phyloP scores from a whole-genome alignment of 2,113 vertebrate species.

The Cavia porcellus region DNA sequence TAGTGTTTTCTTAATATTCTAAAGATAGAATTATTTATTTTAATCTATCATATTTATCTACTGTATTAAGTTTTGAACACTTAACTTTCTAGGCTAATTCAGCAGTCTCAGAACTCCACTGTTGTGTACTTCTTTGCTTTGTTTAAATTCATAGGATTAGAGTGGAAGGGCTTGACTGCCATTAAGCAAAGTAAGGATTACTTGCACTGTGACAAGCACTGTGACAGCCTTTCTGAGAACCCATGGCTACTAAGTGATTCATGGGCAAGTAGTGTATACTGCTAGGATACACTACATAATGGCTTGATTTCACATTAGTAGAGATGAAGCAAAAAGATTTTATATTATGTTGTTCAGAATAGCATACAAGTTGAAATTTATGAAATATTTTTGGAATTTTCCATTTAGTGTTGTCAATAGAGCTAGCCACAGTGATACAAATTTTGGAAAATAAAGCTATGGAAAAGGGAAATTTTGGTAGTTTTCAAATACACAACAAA shows the following conservation, averaged over 20 bases:
- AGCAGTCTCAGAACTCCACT: neutral
- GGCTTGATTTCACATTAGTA: neutral
- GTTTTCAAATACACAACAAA: neutral
- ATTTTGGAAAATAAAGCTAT: neutral
- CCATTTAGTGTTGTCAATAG: neutral
- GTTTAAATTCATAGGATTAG: neutral
- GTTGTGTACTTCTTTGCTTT: neutral
- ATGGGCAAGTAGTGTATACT: neutral
- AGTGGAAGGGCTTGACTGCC: neutral
- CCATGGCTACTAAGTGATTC: neutral
- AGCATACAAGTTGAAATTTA: neutral
- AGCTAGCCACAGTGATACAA: neutral
- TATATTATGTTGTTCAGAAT: neutral
- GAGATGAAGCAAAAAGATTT: neutral
- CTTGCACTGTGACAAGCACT: neutral
- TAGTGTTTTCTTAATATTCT: conserved; percentile 3
- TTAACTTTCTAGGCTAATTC: neutral
- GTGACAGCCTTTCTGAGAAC: neutral
- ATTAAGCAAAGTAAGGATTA: neutral
- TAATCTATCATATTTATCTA: neutral
- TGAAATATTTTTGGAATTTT: neutral
- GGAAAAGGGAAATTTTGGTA: neutral
- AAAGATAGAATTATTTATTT: neutral
- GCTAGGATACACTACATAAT: neutral
- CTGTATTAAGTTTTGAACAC: neutral